phyloP scores from a whole-genome alignment of 2,113 vertebrate species.

The Saimiri boliviensis region DNA sequence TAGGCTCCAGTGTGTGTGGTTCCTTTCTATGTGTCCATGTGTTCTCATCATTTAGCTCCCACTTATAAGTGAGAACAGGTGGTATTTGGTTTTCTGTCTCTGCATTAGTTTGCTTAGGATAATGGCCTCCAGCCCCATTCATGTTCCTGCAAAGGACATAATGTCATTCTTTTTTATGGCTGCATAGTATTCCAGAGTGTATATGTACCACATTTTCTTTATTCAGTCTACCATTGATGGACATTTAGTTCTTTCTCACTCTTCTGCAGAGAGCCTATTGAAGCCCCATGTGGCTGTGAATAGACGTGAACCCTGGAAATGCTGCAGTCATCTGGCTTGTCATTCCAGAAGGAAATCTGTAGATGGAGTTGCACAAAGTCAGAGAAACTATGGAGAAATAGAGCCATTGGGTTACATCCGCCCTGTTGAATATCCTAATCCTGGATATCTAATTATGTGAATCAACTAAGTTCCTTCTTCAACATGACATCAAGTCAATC shows the following conservation, averaged over 20 bases:
- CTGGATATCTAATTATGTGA: background rate
- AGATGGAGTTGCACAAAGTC: background rate
- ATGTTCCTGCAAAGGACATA: too few species aligned
- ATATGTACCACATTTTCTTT: too few species aligned
- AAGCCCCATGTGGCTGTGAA: background rate
- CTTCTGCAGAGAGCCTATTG: background rate
- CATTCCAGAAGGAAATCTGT: background rate
- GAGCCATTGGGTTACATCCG: background rate
- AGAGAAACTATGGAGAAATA: background rate
- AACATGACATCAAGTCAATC: background rate
- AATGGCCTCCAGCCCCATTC: too few species aligned
- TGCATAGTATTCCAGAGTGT: too few species aligned
- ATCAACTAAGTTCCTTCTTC: background rate
- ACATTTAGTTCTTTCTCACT: background rate
- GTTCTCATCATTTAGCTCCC: too few species aligned
- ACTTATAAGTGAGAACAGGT: too few species aligned
- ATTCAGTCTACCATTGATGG: too few species aligned
- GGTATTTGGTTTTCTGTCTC: too few species aligned
- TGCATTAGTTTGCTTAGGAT: too few species aligned
- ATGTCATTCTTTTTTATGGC: too few species aligned
- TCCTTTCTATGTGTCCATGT: too few species aligned
- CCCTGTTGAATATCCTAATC: background rate
- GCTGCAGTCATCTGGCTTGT: background rate
- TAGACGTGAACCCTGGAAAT: background rate
- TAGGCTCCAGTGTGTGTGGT: too few species aligned